A percentile compares a stretch with the other conserved stretches of the same genome.
Conservation (phyloP, 2,888 invertebrate species). For the Lasioglossum morio region DNA sequence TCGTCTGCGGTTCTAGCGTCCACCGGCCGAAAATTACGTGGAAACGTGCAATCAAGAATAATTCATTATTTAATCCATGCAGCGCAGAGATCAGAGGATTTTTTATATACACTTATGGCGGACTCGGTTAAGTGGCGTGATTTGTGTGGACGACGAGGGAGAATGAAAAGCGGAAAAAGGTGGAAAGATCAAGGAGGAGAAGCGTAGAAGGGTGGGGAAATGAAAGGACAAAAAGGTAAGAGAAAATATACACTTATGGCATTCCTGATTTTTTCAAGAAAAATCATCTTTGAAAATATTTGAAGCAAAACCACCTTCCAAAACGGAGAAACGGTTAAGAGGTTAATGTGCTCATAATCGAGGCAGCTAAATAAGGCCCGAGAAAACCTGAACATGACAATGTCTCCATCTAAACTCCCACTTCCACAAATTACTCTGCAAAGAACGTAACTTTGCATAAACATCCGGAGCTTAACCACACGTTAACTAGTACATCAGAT, state of each 20-base stretch:
- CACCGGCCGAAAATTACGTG: neutral
- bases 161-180: too few species aligned
- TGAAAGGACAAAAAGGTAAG: too few species aligned
- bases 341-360: neutral
- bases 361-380: neutral
- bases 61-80: neutral
- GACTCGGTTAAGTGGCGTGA: too few species aligned
- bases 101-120: neutral
- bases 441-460: neutral
- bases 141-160: too few species aligned
- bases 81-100: neutral
- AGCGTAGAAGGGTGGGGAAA: too few species aligned
- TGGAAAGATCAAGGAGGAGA: too few species aligned
- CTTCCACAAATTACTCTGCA: neutral
- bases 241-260: too few species aligned
- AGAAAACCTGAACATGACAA: neutral
- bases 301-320: too few species aligned
- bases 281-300: neutral
- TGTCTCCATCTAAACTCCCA: neutral
- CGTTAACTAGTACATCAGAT: neutral
- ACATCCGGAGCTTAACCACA: neutral
- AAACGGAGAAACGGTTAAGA: too few species aligned
- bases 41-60: neutral
- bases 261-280: neutral
- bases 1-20: neutral